These are phyloP conservation scores for Parauchenoglanis punctatus DNA, from an alignment of 2,797 vertebrate species.

Conservation along the genomic window DNA sequence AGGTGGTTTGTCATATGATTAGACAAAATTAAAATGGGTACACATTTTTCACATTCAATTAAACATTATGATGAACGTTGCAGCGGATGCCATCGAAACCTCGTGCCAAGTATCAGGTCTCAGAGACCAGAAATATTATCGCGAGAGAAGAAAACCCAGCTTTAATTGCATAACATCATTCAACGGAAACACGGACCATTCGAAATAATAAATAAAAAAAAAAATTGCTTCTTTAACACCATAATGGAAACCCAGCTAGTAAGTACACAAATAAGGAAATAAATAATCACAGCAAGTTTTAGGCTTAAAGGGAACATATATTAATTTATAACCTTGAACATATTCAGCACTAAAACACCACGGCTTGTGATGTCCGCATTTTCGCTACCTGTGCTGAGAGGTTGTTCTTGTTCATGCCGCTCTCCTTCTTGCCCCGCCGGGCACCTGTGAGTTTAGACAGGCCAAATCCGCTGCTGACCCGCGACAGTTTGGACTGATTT, in stretches of 20 bases:
- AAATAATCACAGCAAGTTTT: background rate
- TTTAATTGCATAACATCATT: too few relatives aligned
- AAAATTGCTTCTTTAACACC: too few relatives aligned
- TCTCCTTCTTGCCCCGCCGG: constrained; percentile 92
- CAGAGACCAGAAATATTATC: too few relatives aligned
- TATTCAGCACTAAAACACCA: background rate
- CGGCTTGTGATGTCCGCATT: background rate
- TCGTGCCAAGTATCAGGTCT: too few relatives aligned
- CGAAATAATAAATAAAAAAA: background rate
- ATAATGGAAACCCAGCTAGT: too few relatives aligned
- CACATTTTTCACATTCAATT: too few relatives aligned
- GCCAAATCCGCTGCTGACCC: constrained; percentile 96
- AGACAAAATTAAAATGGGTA: too few relatives aligned
- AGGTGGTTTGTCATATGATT: too few relatives aligned
- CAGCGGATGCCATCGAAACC: too few relatives aligned
- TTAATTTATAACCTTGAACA: background rate
- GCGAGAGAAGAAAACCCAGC: too few relatives aligned
- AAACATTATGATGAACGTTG: too few relatives aligned
- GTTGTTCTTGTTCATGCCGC: constrained; percentile 90
- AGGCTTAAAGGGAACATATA: background rate
- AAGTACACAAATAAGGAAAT: background rate
- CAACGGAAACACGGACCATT: background rate
- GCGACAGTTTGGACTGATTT: constrained; percentile 92
- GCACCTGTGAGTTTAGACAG: constrained; percentile 95
- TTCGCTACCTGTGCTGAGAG: constrained; percentile 88